Conservation (phyloP, 2,888 invertebrate species). For the Pyralis farinalis region DNA sequence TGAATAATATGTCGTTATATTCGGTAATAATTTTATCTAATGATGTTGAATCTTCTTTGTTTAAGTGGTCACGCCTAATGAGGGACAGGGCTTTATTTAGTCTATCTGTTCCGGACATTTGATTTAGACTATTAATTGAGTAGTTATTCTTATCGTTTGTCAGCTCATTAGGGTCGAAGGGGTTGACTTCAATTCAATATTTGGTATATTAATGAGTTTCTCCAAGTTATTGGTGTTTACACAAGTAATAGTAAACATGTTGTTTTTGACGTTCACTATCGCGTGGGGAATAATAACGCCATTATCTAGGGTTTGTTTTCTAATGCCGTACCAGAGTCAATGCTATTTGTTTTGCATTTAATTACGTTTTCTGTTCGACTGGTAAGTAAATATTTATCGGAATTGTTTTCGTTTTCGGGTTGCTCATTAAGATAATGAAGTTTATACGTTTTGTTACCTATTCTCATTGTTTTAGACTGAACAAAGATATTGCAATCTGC, state of each 20-base stretch:
- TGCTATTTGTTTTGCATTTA: constrained; percentile 1
- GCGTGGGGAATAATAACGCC: too few relatives aligned
- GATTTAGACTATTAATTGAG: too few relatives aligned
- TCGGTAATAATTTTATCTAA: too few relatives aligned
- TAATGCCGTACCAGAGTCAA: neutral
- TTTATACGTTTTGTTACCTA: constrained; percentile 5
- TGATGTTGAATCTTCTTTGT: too few relatives aligned
- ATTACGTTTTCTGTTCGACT: constrained; percentile 4
- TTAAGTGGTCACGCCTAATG: too few relatives aligned
- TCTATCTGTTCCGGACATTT: too few relatives aligned
- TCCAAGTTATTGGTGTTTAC: neutral
- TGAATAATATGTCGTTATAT: too few relatives aligned
- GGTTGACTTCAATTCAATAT: too few relatives aligned
- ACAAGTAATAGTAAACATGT: neutral
- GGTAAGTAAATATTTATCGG: neutral
- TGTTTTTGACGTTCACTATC: constrained; percentile 1
- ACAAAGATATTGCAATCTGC: constrained; percentile 14
- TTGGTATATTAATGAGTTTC: neutral
- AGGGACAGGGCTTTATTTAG: too few relatives aligned
- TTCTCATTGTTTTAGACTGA: constrained; percentile 7
- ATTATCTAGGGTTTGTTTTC: neutral
- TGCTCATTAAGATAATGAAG: constrained; percentile 1
- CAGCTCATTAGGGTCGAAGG: too few relatives aligned
- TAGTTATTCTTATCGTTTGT: too few relatives aligned
- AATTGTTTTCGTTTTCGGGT: neutral